Evolutionary conservation across 2,888 invertebrate species (phyloP), one percentile per base, ranked within the genome.

Genomic region (Apamea monoglypha): DNA sequence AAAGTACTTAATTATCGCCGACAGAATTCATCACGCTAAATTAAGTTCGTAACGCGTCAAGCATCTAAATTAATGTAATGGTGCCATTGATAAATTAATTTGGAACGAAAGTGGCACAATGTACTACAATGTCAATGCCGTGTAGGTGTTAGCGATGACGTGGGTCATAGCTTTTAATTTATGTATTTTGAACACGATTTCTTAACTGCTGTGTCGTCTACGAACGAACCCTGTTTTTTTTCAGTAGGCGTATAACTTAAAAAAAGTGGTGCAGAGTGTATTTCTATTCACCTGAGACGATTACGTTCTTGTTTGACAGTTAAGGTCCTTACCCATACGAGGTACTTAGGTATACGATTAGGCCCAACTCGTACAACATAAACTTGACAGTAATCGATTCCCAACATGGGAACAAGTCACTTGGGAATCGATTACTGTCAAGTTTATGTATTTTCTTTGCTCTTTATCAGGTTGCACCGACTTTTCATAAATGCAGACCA

Each of bases 31-130:
- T 76, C 76, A 78, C 64, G 71, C 74, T 68, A 70, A 74, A 74
- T 75, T 74, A 74, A 81, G 61, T 74, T 76, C 14, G 50, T 70
- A 67, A 29, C 68, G 67, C 61, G 74, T 74, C 75, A 81, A 67
- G 18, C 63, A 74, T 67, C 47, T 77, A 80, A 71, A 79, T 78
- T 81, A 83, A 83, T 81, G 76, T 68, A 76, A 83, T 77, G 71
- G 79, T 86, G 73, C 59, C 78, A 84, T 64, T 76, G 80, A 78
- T 79, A 78, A 73, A 82, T 79, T 80, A 73, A 79, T 78, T 81
- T 75, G 69, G 68, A 80, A 80, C 59, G 73, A 85, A 87, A 85
- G 74, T 87, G 73, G 78, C 74, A 82, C 72, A 79, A 81, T 77
- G 74, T 67, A 76, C 63, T 75, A 36, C 85, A 84, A 80, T 81